phyloP scores from a whole-genome alignment of 2,888 invertebrate genomes.

The Troides oblongomaculatus region DNA sequence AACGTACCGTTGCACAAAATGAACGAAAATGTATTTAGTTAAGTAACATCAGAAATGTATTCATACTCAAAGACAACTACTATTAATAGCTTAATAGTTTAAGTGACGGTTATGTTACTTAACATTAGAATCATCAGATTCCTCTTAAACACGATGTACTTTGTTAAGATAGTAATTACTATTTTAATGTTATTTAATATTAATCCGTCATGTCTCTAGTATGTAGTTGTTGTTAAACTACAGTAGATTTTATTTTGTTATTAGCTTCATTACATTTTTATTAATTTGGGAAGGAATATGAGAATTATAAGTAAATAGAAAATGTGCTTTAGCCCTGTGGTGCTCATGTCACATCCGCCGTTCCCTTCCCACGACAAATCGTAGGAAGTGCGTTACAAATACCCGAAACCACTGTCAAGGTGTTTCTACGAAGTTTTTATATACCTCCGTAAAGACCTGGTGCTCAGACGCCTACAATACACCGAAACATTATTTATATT shows the following conservation, averaged over 20 bases:
- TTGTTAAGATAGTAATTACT: too few species aligned
- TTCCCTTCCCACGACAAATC: conserved; percentile 58
- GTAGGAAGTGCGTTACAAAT: conserved; percentile 56
- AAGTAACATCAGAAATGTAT: too few species aligned
- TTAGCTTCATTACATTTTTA: too few species aligned
- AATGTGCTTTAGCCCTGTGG: conserved; percentile 34
- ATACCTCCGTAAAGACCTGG: conserved; percentile 31
- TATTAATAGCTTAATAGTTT: too few species aligned
- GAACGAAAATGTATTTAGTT: background rate
- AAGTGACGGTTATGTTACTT: too few species aligned
- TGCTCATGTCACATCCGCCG: conserved; percentile 42
- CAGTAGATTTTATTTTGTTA: too few species aligned
- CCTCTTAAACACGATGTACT: too few species aligned
- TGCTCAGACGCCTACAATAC: conserved; percentile 28
- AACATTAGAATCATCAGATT: too few species aligned
- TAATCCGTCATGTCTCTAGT: too few species aligned
- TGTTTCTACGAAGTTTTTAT: conserved; percentile 41
- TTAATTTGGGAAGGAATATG: background rate
- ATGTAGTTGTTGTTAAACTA: too few species aligned
- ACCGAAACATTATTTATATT: background rate
- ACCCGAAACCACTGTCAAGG: conserved; percentile 40
- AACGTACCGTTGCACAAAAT: background rate
- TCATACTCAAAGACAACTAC: too few species aligned
- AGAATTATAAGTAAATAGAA: conserved; percentile 13
- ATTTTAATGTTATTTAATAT: background rate